Evolutionary conservation across 2,888 invertebrate genomes (phyloP), one percentile per base, ranked within the genome.

Genomic region (Calameuta idolon): DNA sequence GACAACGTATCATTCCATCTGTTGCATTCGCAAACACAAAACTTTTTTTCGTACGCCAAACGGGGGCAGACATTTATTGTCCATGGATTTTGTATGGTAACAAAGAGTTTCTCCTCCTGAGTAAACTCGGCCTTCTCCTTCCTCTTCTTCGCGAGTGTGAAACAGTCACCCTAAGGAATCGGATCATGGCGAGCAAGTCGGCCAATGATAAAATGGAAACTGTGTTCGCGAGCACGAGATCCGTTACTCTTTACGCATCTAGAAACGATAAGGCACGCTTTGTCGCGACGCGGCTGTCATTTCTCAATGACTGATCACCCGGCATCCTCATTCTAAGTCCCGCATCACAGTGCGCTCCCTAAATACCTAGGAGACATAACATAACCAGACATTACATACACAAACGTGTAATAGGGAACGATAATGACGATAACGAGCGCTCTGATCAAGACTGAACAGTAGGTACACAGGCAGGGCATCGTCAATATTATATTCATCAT

Each of bases 301-400:
- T 81, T 81, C 79, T 78, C 83, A 82, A 83, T 86, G 86, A 86
- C 80, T 81, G 86, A 87, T 87, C 84, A 82, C 83, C 82, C 80
- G 79, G 79, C 81, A 75, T 80, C 82, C 79, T 76, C 80, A 79
- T 81, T 81, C 82, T 82, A 31, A 31, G 33, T 71, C 55, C 33
- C 71, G 71, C 34, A 71, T 71, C 12, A 0, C 12, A 4, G 71
- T 31, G 34, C 33, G 71, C 71, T 33, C 71, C 33, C 33, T 71
- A 33, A 71, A 71, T 71, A 71, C 31, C 33, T 75, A 75, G 77
- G 82, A 80, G 77, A 35, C 74, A 33, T 68, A 37, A 55, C 68
- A 33, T 68, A 37, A 55, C 68, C 71, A 73, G 77, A 80, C 69
- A 79, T 78, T 84, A 80, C 81, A 73, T 55, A 68, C 77, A 76